These are phyloP conservation scores for Macrosoma leucophasiata DNA, from an alignment of 2,888 invertebrate genomes.

Conservation along the genomic window DNA sequence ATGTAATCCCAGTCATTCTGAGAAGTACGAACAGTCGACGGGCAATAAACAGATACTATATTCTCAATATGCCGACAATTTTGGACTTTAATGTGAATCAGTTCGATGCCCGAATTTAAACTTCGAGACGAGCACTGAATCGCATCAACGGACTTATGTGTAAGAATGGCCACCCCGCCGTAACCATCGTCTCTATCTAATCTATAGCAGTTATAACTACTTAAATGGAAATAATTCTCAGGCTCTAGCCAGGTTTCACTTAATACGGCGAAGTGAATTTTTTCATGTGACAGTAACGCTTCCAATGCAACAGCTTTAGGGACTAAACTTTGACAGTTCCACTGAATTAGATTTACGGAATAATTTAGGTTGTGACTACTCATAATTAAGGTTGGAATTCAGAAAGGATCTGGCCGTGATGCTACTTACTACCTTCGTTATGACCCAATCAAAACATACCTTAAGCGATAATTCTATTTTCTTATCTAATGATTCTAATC, in stretches of 20 bases:
- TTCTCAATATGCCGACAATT: slow-evolving; percentile 17
- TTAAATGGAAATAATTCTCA: slow-evolving; percentile 4
- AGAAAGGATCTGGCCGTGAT: no score
- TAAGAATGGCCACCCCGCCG: slow-evolving; percentile 11
- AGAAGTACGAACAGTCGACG: slow-evolving; percentile 5
- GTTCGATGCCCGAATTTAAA: slow-evolving; percentile 8
- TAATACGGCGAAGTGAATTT: slow-evolving; percentile 15
- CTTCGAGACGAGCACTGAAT: neutral
- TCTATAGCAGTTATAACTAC: slow-evolving; percentile 7
- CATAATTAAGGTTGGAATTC: no score
- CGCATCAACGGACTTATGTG: slow-evolving; percentile 10
- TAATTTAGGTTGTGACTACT: no score
- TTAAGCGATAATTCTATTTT: no score
- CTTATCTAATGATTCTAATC: no score
- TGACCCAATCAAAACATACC: no score
- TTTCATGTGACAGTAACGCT: slow-evolving; percentile 6
- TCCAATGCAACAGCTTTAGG: slow-evolving; percentile 5
- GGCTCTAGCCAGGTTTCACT: slow-evolving; percentile 17
- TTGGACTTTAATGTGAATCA: slow-evolving; percentile 10
- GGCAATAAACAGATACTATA: slow-evolving; percentile 16
- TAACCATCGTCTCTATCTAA: slow-evolving; percentile 6
- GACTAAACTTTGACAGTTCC: slow-evolving; percentile 9
- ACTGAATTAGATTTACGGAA: slow-evolving; percentile 8
- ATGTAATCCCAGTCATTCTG: slow-evolving; percentile 15
- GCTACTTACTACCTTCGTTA: no score